A percentile compares a stretch with the other conserved stretches of the same genome.
These are phyloP conservation scores for Philonicus albiceps DNA, from an alignment of 2,888 invertebrate species.

Conservation along the genomic window DNA sequence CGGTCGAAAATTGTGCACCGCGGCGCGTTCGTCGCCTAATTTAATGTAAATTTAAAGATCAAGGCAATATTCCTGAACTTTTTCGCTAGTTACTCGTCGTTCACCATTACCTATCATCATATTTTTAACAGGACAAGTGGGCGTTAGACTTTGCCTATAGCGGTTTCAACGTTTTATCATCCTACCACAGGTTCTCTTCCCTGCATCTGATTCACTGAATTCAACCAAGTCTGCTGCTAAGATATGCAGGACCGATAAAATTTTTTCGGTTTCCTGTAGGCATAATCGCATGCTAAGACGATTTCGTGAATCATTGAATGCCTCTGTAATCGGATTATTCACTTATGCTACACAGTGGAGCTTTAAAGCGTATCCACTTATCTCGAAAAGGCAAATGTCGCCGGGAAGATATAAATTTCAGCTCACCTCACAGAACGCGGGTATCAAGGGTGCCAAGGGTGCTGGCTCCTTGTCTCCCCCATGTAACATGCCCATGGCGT, in stretches of 20 bases:
- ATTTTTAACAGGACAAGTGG: neutral
- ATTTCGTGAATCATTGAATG: conserved; percentile 42
- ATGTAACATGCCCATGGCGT: neutral
- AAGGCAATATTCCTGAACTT: conserved; percentile 14
- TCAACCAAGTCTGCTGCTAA: neutral
- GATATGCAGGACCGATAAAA: conserved; percentile 36
- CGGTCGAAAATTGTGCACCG: neutral
- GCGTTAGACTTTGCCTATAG: neutral
- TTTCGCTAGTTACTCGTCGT: conserved; percentile 6
- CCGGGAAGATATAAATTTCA: conserved; percentile 28
- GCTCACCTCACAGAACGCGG: neutral
- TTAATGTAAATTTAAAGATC: conserved; percentile 37
- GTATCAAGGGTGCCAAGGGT: neutral
- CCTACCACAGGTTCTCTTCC: neutral
- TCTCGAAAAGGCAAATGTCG: conserved; percentile 4
- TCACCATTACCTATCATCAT: neutral
- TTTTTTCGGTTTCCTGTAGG: conserved; percentile 35
- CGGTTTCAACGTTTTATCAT: neutral
- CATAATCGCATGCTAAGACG: conserved; percentile 44
- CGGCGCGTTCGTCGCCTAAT: neutral
- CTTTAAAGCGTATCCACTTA: conserved; percentile 33
- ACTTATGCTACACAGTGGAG: conserved; percentile 41
- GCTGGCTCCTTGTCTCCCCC: neutral
- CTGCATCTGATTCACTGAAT: conserved; percentile 12
- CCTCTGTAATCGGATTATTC: conserved; percentile 43